Conservation (phyloP, 1,140 invertebrate genomes). For the Dinoponera quadriceps region DNA sequence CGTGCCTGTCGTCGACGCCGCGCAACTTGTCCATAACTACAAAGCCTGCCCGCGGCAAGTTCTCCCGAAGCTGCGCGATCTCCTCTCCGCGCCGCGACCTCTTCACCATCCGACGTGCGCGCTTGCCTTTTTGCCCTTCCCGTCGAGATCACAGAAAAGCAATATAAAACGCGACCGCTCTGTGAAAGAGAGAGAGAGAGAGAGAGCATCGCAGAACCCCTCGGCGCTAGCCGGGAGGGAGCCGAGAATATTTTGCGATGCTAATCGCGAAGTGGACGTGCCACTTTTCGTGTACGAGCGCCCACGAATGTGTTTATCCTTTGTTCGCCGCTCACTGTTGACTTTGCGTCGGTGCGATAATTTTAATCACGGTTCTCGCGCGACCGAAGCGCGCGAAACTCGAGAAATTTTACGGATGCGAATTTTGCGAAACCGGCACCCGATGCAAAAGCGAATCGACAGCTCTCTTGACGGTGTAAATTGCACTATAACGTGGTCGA, state of each 20-base stretch:
- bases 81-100: conserved; percentile 48
- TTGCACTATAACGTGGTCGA: conserved; percentile 1
- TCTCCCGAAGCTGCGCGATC: conserved; percentile 60
- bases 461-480: neutral
- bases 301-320: conserved; percentile 67
- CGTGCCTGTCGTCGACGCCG: conserved; percentile 67
- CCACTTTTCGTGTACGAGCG: conserved; percentile 60
- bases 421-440: neutral
- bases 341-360: conserved; percentile 62
- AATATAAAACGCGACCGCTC: conserved; percentile 67
- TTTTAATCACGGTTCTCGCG: conserved; percentile 62
- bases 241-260: conserved; percentile 71
- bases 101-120: conserved; percentile 44
- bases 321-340: conserved; percentile 59
- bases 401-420: neutral
- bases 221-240: neutral
- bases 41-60: conserved; percentile 72
- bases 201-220: conserved; percentile 31
- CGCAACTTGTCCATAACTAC: conserved; percentile 77
- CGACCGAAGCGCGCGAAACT: neutral
- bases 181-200: conserved; percentile 22
- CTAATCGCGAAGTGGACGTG: conserved; percentile 66
- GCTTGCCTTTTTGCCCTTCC: conserved; percentile 59
- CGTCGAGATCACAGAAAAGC: conserved; percentile 70
- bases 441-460: conserved; percentile 17